Evolutionary conservation across 2,888 invertebrate genomes (phyloP).

Genomic region (Nemurella pictetii): DNA sequence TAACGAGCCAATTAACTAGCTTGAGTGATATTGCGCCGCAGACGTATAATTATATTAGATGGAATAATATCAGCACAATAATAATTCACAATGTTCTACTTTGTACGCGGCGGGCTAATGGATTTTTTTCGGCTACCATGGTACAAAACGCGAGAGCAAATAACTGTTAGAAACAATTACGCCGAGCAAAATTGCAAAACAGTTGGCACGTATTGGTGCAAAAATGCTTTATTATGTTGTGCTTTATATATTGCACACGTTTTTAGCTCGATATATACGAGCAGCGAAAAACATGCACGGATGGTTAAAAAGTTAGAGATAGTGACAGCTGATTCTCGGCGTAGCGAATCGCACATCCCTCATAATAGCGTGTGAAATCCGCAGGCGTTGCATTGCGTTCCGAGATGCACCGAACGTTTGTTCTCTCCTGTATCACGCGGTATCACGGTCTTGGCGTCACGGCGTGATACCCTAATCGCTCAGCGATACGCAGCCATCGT

Average conservation of each 20-base stretch:
- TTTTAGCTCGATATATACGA: background rate
- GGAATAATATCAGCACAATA: background rate
- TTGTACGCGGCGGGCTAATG: constrained; percentile 2
- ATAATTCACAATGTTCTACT: background rate
- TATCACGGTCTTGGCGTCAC: background rate
- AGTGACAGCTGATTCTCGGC: background rate
- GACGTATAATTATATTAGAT: constrained; percentile 7
- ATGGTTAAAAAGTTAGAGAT: background rate
- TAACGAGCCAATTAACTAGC: background rate
- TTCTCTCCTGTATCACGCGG: background rate
- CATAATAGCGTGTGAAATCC: background rate
- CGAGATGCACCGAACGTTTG: too few relatives aligned
- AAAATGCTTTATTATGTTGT: background rate
- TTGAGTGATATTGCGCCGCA: constrained; percentile 5
- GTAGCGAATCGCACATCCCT: background rate
- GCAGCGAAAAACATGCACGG: too few relatives aligned
- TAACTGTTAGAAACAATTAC: background rate
- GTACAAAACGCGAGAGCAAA: background rate
- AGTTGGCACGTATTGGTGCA: too few relatives aligned
- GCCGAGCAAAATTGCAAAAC: background rate
- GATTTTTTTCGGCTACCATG: background rate
- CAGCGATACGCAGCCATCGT: too few relatives aligned
- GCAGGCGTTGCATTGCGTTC: too few relatives aligned
- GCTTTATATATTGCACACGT: background rate
- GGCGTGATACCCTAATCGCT: background rate